Base-by-base conservation (phyloP, 2,113 vertebrate species). In the Isichthys henryi region DNA sequence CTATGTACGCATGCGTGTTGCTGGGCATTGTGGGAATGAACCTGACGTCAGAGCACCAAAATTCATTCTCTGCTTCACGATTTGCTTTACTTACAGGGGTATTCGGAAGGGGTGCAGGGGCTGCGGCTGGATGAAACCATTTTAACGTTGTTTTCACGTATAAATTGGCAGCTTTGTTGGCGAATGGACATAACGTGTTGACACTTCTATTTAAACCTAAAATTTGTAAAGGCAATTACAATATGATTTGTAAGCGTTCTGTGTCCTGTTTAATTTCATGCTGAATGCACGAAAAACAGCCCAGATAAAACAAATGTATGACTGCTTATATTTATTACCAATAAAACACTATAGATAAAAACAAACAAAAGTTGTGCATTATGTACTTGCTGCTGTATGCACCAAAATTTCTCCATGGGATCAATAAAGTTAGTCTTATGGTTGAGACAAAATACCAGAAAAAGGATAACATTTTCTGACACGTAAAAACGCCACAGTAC, bases 11-110 rank as follows among this genome's bases (percentile, higher is more conserved):
- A 92, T 89, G 95, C 96, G 96, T 96, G 95, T 96, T 96, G 94
- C 96, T 92, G 93, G 92, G 97, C 95, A 97, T 95, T 93, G 93
- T 96, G 96, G 96, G 95, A 96, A 95, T 92, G 93, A 66, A 48
- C 89, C 90, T 96, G 93, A 96, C 96, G 95, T 96, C 95, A 95
- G 90, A 92, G 89, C 82, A 88, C 85, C 88, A 89, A 91, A 91
- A 91, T 89, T 85, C 88, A 11, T 89, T 56, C 50, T 48, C 48
- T 77, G 70, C 53, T 87, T 87, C 58, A 74, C 50, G 87, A 62
- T 70, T 84, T 48, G 35, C 35, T 89, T 89, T 50, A 27, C n/a
- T 53, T 35, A 9, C 27, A 3, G 50, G 49, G 50, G 39, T 7
- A 43, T n/a, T 43, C 23, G 15, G 15, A 45, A 88, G 27, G 35